Evolutionary conservation across 2,113 vertebrate species (phyloP), one percentile per base, ranked within the genome.

Genomic region (Anser cygnoides): DNA sequence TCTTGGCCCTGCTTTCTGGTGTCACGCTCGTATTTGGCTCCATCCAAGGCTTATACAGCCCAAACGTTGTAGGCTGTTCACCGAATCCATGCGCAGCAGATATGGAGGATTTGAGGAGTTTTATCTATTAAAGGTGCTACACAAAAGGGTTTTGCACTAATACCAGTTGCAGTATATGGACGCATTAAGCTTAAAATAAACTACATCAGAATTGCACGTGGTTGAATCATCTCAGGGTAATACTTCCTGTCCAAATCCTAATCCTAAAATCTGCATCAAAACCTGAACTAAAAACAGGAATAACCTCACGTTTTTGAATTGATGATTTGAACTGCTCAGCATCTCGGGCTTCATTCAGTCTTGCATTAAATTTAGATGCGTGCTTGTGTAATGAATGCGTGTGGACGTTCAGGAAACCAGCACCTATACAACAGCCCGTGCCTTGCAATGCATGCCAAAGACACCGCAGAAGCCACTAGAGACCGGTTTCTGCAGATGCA

Each of bases 11-110:
- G 19, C 14, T 75, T 75, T 50, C 76, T 29, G 10, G 5, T 37
- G 46, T 57, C 58, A 11, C 5, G 9, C 31, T 81, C 19, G 41
- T 26, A 5, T 63, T 35, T 43, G 85, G 35, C 72, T 92, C 39
- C 29, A 4, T 16, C 63, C 20, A 35, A 65, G 71, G 58, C 26
- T 85, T 61, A 11, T 2, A 16, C 13, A n/a, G 31, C 28, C 62
- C 67, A 43, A 59, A 23, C 9, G 7, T 37, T 43, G 37, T 11
- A 33, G 81, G 35, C 31, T 46, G 22, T 35, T 49, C 52, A 26
- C 25, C 39, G 0, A 0, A 78, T 37, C 5, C 17, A 21, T 29
- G 6, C 8, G n/a, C 4, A 63, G 28, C 43, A 28, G 54, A 3
- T 39, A 39, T 4, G 9, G 57, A 49, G 43, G 65, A 52, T 79